phyloP scores from a whole-genome alignment of 2,113 vertebrate species.

The Donacobius atricapilla region DNA sequence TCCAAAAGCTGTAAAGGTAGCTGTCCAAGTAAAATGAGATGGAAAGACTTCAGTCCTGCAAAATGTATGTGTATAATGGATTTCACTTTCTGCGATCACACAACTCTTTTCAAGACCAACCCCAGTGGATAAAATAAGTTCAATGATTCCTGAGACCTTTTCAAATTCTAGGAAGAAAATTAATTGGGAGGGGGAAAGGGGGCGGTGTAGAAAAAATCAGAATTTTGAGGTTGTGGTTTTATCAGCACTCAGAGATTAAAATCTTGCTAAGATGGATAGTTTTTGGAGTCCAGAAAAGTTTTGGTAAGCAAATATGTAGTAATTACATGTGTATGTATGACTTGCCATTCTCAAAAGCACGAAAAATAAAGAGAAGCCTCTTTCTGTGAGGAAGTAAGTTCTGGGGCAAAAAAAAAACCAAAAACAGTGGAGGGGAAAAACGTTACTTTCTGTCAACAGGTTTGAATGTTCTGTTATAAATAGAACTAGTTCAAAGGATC shows the following conservation, averaged over 20 bases:
- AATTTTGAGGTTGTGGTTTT: not conserved
- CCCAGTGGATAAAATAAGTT: not conserved
- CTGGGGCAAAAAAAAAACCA: not conserved
- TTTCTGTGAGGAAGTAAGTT: not conserved
- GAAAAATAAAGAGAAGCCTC: not conserved
- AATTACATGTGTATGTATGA: not conserved
- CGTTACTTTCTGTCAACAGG: not conserved
- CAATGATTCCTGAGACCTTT: not conserved
- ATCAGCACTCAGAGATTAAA: not conserved
- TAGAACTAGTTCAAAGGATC: conserved; percentile 2
- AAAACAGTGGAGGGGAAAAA: not conserved
- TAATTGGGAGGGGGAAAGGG: too few relatives aligned
- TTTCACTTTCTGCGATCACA: not conserved
- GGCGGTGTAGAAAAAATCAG: accelerated
- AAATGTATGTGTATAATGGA: not conserved
- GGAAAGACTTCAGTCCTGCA: not conserved
- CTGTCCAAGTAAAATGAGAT: not conserved
- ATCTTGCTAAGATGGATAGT: not conserved
- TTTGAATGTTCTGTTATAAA: not conserved
- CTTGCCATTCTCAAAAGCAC: not conserved
- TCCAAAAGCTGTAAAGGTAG: not conserved
- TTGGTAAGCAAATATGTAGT: not conserved
- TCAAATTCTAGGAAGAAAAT: not conserved
- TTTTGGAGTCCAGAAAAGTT: not conserved
- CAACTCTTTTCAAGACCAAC: not conserved